phyloP scores from a whole-genome alignment of 2,888 invertebrate genomes.

The Hedya salicella region DNA sequence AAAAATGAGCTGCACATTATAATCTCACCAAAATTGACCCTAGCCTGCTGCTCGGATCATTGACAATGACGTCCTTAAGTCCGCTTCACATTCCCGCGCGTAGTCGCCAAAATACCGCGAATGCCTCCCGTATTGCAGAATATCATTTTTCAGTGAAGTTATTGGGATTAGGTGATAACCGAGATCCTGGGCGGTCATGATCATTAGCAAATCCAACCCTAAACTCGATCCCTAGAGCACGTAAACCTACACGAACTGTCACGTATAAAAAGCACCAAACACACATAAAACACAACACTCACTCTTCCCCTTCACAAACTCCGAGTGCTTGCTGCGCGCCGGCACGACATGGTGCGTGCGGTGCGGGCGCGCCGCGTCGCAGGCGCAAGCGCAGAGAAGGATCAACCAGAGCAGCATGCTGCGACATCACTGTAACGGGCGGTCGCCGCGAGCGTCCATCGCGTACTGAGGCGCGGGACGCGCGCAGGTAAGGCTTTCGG shows the following conservation, averaged over 20 bases:
- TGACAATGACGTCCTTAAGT: neutral
- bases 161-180: neutral
- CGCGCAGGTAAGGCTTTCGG: constrained; percentile 58
- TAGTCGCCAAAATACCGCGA: neutral
- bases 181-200: constrained; percentile 7
- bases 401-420: constrained; percentile 77
- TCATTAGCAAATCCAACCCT: neutral
- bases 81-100: neutral
- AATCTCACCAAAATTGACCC: constrained; percentile 1
- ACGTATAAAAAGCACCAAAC: constrained; percentile 36
- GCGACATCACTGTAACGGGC: constrained; percentile 82
- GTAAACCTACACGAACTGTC: neutral
- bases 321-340: constrained; percentile 80
- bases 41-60: neutral
- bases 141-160: neutral
- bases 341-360: constrained; percentile 68
- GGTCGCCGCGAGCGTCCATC: constrained; percentile 74
- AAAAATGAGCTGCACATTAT: neutral
- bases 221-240: neutral
- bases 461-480: constrained; percentile 78
- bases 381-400: constrained; percentile 56
- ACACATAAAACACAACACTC: constrained; percentile 79
- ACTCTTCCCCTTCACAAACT: constrained; percentile 92
- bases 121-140: neutral
- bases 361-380: constrained; percentile 64